Conservation (phyloP, 2,888 invertebrate species). For the Tachina fera region DNA sequence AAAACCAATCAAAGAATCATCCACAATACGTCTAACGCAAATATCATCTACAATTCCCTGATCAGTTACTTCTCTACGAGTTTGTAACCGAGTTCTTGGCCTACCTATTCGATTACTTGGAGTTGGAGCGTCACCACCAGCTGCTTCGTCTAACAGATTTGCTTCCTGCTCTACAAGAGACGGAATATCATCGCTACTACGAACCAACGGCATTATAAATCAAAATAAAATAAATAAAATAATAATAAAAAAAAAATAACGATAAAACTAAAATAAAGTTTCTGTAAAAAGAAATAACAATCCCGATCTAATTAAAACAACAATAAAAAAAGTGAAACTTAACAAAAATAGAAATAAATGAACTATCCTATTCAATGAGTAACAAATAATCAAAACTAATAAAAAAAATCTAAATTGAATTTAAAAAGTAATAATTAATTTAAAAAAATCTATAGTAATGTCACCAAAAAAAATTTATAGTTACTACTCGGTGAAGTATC, state of each 20-base stretch:
- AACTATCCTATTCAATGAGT: not conserved
- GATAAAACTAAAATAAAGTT: too few species aligned
- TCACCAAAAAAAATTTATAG: not conserved
- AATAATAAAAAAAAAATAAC: not conserved
- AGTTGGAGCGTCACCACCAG: not conserved
- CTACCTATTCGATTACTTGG: not conserved
- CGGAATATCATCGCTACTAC: slow-evolving; percentile 8
- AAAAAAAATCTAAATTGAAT: not conserved
- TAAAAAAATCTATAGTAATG: not conserved
- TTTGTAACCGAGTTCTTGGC: slow-evolving; percentile 1
- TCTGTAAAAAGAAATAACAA: not conserved
- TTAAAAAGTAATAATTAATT: too few species aligned
- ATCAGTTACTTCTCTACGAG: not conserved
- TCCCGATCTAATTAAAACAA: not conserved
- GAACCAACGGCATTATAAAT: not conserved
- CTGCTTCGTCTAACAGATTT: not conserved
- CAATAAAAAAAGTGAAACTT: not conserved
- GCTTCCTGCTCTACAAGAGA: not conserved
- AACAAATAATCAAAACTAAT: not conserved
- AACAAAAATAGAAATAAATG: not conserved
- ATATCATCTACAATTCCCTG: not conserved
- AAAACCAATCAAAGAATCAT: slow-evolving; percentile 1
- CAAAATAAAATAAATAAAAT: not conserved
- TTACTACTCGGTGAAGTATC: slow-evolving; percentile 26
- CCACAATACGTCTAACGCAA: not conserved